phyloP scores from a whole-genome alignment of 2,797 vertebrate genomes.

The Pantherophis alleghaniensis region DNA sequence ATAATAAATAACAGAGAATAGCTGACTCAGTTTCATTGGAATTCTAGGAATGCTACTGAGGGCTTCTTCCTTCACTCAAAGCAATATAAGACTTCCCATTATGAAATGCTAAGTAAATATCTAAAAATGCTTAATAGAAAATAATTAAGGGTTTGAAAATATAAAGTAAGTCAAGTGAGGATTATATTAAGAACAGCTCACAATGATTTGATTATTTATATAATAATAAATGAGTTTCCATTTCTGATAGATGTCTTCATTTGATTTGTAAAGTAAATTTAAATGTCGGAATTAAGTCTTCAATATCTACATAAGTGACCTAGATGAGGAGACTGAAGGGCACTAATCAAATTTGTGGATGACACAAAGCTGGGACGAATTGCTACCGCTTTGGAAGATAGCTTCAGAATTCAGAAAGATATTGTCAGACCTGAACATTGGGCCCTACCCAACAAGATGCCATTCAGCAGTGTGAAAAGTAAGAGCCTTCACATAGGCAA shows the following conservation, averaged over 20 bases:
- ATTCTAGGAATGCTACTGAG: not conserved
- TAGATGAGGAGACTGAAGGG: not conserved
- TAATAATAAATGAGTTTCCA: not conserved
- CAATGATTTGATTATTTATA: not conserved
- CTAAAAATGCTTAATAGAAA: not conserved
- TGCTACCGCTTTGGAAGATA: not conserved
- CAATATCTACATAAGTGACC: not conserved
- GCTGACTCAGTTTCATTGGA: not conserved
- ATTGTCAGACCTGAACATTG: not conserved
- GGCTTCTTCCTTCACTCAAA: not conserved
- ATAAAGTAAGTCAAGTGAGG: not conserved
- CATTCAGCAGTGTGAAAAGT: not conserved
- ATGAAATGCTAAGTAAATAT: not conserved
- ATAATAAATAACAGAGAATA: not conserved
- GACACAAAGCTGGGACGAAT: not conserved
- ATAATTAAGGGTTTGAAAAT: not conserved
- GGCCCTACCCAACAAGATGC: not conserved
- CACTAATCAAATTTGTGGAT: not conserved
- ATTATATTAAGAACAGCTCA: not conserved
- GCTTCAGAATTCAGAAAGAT: not conserved
- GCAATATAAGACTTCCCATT: not conserved
- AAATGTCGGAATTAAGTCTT: not conserved
- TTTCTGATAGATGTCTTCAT: not conserved
- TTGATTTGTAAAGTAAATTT: not conserved
- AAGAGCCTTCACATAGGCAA: not conserved